Evolutionary conservation across 2,888 invertebrate species (phyloP).

Genomic region (Homarus gammarus): DNA sequence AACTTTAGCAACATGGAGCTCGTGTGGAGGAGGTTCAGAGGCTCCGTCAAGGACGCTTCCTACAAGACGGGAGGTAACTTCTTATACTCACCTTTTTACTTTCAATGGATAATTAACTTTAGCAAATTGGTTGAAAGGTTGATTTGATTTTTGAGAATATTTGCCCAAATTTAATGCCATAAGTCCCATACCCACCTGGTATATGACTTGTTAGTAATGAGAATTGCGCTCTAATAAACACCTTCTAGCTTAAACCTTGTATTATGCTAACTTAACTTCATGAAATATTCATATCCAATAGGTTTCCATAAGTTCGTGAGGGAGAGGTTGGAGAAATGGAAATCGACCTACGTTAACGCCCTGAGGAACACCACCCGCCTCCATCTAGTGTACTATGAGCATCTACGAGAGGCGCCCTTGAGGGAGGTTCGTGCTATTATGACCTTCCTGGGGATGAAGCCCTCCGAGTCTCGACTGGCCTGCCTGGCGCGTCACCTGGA

Average conservation of each 20-base stretch:
- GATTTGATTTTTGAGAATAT: not conserved
- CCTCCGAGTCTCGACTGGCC: conserved; percentile 5
- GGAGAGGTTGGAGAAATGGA: conserved; percentile 24
- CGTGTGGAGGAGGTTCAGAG: not conserved
- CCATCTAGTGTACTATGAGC: conserved; percentile 78
- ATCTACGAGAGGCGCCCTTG: conserved; percentile 76
- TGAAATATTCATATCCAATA: not conserved
- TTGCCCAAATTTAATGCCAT: not conserved
- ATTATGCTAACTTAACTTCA: not conserved
- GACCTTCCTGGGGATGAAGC: conserved; percentile 17
- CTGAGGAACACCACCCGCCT: conserved; percentile 69
- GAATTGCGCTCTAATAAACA: not conserved
- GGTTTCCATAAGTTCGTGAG: conserved; percentile 23
- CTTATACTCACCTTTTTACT: not conserved
- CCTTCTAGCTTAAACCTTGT: too few species aligned
- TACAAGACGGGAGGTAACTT: conserved; percentile 12
- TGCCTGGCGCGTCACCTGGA: conserved; percentile 36
- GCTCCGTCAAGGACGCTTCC: not conserved
- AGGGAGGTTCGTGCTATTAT: not conserved
- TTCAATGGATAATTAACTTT: not conserved
- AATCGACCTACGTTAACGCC: not conserved
- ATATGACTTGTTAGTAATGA: not conserved
- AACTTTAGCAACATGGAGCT: not conserved
- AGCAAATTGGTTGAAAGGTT: not conserved
- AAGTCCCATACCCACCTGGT: not conserved